Percentiles rank a stretch among this genome's conserved stretches.
Conservation (phyloP, 2,888 invertebrate genomes). For the Mechanitis messenoides region DNA sequence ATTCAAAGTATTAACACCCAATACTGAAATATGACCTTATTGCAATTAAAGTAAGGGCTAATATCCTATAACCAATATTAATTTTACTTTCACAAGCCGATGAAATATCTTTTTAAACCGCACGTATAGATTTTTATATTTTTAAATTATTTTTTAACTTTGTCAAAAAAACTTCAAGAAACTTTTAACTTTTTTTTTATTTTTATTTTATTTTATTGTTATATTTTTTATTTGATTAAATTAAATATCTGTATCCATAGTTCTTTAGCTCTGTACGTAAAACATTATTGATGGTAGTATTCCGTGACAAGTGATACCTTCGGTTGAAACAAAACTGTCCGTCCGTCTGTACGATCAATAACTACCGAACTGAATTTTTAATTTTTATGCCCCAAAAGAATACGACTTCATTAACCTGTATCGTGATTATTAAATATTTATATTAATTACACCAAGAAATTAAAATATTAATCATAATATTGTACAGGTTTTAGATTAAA, state of each 20-base stretch:
- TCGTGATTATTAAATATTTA: no score
- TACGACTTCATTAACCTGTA: not conserved
- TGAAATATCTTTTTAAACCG: no score
- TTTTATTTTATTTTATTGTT: slow-evolving; percentile 1
- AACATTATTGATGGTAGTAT: slow-evolving; percentile 69
- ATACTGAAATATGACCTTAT: no score
- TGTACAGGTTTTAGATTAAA: no score
- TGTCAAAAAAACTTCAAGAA: no score
- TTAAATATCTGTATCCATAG: slow-evolving; percentile 36
- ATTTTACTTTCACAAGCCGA: no score
- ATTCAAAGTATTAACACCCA: slow-evolving; percentile 4
- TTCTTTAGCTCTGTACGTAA: slow-evolving; percentile 33
- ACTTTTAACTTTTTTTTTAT: not conserved
- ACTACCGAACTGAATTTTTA: slow-evolving; percentile 28
- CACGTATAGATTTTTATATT: no score
- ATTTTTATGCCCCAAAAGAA: slow-evolving; percentile 15
- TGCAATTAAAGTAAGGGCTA: no score
- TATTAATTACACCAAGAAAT: not conserved
- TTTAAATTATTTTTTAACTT: no score
- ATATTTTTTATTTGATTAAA: not conserved
- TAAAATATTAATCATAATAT: no score
- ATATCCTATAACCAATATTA: no score
- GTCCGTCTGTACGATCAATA: slow-evolving; percentile 54
- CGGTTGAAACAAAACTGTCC: slow-evolving; percentile 44
- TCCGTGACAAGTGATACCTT: slow-evolving; percentile 62